Evolutionary conservation across 2,888 invertebrate species (phyloP).

Genomic region (Euzophera pinguis): DNA sequence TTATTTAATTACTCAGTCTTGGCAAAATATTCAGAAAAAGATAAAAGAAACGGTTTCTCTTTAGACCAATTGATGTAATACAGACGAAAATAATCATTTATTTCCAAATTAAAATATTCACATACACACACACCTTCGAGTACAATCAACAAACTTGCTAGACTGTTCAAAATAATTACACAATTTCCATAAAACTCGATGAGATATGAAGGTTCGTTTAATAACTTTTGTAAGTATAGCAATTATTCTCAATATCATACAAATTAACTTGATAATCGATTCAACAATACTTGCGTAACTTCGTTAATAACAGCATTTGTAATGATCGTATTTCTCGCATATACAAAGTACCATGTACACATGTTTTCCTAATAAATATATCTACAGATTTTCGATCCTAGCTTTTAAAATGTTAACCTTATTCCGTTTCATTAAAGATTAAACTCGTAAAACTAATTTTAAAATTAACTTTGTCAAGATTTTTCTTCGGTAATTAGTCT

Average conservation of each 20-base stretch:
- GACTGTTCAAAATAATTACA: constrained; percentile 7
- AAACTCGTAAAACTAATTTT: constrained; percentile 1
- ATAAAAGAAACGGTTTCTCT: not conserved
- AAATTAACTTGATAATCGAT: constrained; percentile 19
- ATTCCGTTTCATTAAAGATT: constrained; percentile 23
- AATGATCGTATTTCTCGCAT: constrained; percentile 28
- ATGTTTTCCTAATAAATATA: constrained; percentile 28
- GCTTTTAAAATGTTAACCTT: constrained; percentile 28
- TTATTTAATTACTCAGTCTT: no score
- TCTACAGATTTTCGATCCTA: constrained; percentile 13
- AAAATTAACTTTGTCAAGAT: constrained; percentile 34
- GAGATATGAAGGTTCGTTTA: constrained; percentile 28
- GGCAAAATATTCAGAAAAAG: no score
- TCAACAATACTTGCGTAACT: constrained; percentile 44
- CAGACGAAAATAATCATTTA: no score
- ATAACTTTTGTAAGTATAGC: constrained; percentile 28
- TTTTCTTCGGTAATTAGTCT: constrained; percentile 50
- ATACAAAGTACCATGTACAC: constrained; percentile 31
- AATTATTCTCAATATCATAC: constrained; percentile 39
- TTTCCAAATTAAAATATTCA: no score
- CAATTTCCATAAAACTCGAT: constrained; percentile 13
- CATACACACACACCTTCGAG: not conserved
- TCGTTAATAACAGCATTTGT: constrained; percentile 42
- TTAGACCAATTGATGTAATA: no score
- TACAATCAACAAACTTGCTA: constrained; percentile 9